Evolutionary conservation across 2,888 invertebrate species (phyloP).

Genomic region (Cephus sareptanus): DNA sequence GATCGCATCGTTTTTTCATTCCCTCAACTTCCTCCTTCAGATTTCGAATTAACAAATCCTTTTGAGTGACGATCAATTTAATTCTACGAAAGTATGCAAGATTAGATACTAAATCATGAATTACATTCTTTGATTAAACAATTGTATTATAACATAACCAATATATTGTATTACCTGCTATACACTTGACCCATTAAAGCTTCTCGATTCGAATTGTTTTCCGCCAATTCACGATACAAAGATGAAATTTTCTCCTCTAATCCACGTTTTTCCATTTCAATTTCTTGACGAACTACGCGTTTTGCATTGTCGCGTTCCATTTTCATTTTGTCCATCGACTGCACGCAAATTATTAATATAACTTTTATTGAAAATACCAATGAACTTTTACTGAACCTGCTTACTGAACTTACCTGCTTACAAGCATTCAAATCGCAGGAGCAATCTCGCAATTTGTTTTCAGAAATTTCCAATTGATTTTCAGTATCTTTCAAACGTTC

Average conservation of each 20-base stretch:
- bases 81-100: constrained; percentile 69
- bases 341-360: constrained; percentile 26
- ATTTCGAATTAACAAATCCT: constrained; percentile 81
- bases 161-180: constrained; percentile 71
- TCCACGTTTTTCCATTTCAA: constrained; percentile 73
- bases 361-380: constrained; percentile 6
- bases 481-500: constrained; percentile 75
- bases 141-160: background rate
- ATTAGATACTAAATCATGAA: background rate
- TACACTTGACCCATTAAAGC: constrained; percentile 83
- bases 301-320: constrained; percentile 71
- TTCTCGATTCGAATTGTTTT: constrained; percentile 73
- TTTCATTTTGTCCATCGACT: constrained; percentile 69
- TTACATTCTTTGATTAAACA: background rate
- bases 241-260: constrained; percentile 69
- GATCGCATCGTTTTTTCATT: constrained; percentile 77
- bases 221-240: constrained; percentile 69
- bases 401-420: constrained; percentile 69
- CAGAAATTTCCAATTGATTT: constrained; percentile 70
- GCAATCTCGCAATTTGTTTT: constrained; percentile 74
- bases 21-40: constrained; percentile 78
- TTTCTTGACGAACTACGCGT: constrained; percentile 72
- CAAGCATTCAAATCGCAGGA: constrained; percentile 74
- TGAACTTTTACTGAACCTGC: constrained; percentile 7
- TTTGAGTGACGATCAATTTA: constrained; percentile 82